A percentile compares a stretch with the other conserved stretches of the same genome.
Evolutionary conservation across 2,888 invertebrate species (phyloP).

Genomic region (Saturnia japonica): DNA sequence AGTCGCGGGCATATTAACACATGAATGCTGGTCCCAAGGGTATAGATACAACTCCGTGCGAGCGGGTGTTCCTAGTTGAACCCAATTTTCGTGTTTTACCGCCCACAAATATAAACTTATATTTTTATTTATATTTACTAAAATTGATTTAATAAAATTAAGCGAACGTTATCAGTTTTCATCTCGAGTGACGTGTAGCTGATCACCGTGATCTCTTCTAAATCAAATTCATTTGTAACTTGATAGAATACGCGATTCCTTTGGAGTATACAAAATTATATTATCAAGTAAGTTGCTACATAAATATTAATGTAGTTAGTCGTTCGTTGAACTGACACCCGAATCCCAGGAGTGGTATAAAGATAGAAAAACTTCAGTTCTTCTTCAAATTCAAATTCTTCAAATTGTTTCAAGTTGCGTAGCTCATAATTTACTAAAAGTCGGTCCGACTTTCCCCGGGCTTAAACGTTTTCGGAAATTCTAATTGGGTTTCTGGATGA

Average conservation of each 20-base stretch:
- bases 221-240: constrained; percentile 30
- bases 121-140: neutral
- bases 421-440: constrained; percentile 38
- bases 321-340: constrained; percentile 33
- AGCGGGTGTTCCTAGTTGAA: too few species aligned
- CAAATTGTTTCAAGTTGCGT: constrained; percentile 27
- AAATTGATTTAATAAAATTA: neutral
- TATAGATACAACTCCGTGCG: too few species aligned
- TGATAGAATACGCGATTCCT: constrained; percentile 21
- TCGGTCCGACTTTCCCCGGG: constrained; percentile 16
- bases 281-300: constrained; percentile 40
- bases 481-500: constrained; percentile 33
- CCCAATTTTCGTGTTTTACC: too few species aligned
- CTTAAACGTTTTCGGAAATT: constrained; percentile 35
- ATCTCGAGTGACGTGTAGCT: neutral
- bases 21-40: too few species aligned
- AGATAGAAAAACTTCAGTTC: constrained; percentile 39
- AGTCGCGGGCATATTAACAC: too few species aligned
- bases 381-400: too few species aligned
- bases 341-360: constrained; percentile 37
- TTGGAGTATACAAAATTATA: constrained; percentile 32
- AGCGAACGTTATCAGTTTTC: neutral
- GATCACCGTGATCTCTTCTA: constrained; percentile 21
- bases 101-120: too few species aligned
- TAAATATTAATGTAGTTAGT: constrained; percentile 47